Conservation (phyloP, 2,797 vertebrate genomes). For the Lemur catta region DNA sequence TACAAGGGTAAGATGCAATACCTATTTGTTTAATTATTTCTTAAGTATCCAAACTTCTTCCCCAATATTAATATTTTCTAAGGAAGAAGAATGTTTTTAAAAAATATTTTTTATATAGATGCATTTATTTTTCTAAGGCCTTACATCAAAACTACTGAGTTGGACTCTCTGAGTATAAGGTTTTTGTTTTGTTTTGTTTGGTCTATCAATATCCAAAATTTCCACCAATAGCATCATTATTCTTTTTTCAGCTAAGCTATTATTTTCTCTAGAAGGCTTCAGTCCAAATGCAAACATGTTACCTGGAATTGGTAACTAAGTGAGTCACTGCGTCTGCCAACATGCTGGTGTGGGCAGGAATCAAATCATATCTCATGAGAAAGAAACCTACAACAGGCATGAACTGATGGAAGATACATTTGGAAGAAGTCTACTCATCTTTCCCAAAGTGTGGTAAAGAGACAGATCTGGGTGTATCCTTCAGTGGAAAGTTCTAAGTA, state of each 20-base stretch:
- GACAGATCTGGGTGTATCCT: neutral
- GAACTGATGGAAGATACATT: neutral
- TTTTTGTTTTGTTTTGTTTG: neutral
- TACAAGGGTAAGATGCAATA: neutral
- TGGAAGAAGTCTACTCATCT: neutral
- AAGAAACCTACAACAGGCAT: neutral
- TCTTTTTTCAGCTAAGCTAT: neutral
- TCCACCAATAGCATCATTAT: neutral
- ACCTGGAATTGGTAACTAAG: neutral
- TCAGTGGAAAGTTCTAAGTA: neutral
- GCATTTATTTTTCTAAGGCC: neutral
- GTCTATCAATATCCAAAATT: neutral
- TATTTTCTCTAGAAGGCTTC: conserved; percentile 9
- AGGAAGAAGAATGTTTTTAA: neutral
- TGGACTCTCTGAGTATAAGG: neutral
- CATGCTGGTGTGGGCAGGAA: neutral
- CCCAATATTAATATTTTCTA: neutral
- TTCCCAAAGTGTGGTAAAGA: neutral
- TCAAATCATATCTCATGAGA: neutral
- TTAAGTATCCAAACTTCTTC: neutral
- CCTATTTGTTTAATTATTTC: neutral
- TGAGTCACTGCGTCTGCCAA: neutral
- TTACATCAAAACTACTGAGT: neutral
- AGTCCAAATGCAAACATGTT: neutral
- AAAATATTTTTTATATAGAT: neutral